phyloP scores from a whole-genome alignment of 1,140 invertebrate species.

The Ceratitis capitata region DNA sequence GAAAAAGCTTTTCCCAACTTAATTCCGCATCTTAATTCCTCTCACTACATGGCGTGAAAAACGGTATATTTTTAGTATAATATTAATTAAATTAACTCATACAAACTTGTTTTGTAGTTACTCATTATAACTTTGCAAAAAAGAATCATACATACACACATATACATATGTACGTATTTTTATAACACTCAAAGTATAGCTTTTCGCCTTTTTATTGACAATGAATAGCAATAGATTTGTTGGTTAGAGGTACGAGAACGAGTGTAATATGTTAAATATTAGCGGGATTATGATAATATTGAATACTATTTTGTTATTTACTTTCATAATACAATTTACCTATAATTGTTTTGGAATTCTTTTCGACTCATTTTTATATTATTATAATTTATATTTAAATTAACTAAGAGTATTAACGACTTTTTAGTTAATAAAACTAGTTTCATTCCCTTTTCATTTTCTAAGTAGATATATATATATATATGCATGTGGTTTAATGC shows the following conservation, averaged over 20 bases:
- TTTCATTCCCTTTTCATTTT: slow-evolving; percentile 1
- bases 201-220: background rate
- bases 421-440: background rate
- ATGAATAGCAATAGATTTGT: background rate
- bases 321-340: slow-evolving; percentile 30
- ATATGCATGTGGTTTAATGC: slow-evolving; percentile 7
- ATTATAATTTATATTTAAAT: slow-evolving; percentile 10
- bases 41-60: background rate
- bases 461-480: background rate
- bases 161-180: background rate
- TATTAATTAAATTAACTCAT: background rate
- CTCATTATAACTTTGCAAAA: background rate
- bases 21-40: background rate
- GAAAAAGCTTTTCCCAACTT: too few species aligned
- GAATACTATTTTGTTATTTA: background rate
- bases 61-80: background rate
- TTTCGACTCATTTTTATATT: background rate
- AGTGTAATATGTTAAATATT: slow-evolving; percentile 23
- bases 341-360: background rate
- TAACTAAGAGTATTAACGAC: slow-evolving; percentile 25
- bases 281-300: background rate
- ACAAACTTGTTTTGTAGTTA: background rate
- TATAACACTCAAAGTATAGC: background rate
- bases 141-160: too few species aligned
- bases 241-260: slow-evolving; percentile 25